Percentiles rank a stretch among this genome's conserved stretches.
These are phyloP conservation scores for Diadophis punctatus DNA, from an alignment of 2,113 vertebrate species.

Conservation along the genomic window DNA sequence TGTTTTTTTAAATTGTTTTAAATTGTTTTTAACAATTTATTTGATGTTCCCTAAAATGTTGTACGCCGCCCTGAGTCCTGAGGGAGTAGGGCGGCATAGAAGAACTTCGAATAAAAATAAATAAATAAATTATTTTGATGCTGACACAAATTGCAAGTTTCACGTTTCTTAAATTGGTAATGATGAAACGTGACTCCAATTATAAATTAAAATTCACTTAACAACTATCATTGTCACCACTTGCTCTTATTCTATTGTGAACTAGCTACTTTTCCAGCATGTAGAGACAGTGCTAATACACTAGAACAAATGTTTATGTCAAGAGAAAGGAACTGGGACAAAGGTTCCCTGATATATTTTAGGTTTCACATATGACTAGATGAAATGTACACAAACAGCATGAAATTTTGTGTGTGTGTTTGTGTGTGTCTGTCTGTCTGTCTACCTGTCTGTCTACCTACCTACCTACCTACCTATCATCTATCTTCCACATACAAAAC, in stretches of 20 bases:
- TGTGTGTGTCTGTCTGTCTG: too few species aligned
- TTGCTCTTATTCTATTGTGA: not conserved
- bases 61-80: too few species aligned
- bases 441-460: too few species aligned
- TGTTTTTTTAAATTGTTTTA: too few species aligned
- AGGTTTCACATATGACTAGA: not conserved
- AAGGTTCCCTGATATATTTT: not conserved
- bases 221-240: not conserved
- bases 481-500: not conserved
- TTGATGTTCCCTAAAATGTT: too few species aligned
- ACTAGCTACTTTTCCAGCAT: not conserved
- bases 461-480: not conserved
- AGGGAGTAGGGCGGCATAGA: too few species aligned
- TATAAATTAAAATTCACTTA: not conserved
- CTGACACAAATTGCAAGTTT: not conserved
- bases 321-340: not conserved
- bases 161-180: not conserved
- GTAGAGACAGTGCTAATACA: not conserved
- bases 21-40: too few species aligned
- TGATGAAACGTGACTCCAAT: not conserved
- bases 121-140: not conserved
- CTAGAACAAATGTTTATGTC: not conserved
- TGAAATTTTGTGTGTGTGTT: not conserved
- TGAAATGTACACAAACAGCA: not conserved
- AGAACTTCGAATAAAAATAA: too few species aligned